Evolutionary conservation across 2,888 invertebrate species (phyloP).

Genomic region (Pandemis heparana): DNA sequence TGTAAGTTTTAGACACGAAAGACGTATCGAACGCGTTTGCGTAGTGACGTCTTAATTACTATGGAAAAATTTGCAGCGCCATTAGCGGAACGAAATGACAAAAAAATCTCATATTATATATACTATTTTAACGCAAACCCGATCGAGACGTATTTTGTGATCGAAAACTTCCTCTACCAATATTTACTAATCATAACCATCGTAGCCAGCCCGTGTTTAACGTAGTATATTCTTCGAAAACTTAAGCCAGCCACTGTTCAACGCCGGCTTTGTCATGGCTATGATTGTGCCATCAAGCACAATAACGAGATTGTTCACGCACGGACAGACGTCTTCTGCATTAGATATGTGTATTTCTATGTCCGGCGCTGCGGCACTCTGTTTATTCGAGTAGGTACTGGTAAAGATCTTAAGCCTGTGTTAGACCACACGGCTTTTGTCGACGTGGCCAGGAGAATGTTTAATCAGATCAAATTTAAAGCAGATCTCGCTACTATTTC

Average conservation of each 20-base stretch:
- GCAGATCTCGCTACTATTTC: too few relatives aligned
- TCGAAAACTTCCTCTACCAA: too few relatives aligned
- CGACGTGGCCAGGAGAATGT: slow-evolving; percentile 47
- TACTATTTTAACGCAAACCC: too few relatives aligned
- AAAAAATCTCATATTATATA: too few relatives aligned
- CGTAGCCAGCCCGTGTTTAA: too few relatives aligned
- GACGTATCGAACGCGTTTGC: too few relatives aligned
- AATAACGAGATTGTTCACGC: slow-evolving; percentile 10
- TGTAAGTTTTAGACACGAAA: too few relatives aligned
- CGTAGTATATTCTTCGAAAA: neutral
- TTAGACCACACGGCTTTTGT: slow-evolving; percentile 53
- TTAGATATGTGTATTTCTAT: slow-evolving; percentile 2
- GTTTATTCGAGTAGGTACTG: neutral
- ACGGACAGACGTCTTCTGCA: slow-evolving; percentile 14
- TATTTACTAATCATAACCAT: too few relatives aligned
- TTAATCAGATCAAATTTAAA: neutral
- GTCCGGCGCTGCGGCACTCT: neutral
- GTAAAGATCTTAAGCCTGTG: slow-evolving; percentile 56
- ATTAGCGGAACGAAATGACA: too few relatives aligned
- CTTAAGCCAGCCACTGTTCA: neutral
- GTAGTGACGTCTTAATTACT: too few relatives aligned
- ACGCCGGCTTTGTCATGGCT: neutral
- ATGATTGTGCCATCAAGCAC: slow-evolving; percentile 8
- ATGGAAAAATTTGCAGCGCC: too few relatives aligned
- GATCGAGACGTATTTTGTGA: too few relatives aligned